These are phyloP conservation scores for Hipposideros armiger DNA, from an alignment of 2,113 vertebrate genomes.

Conservation along the genomic window DNA sequence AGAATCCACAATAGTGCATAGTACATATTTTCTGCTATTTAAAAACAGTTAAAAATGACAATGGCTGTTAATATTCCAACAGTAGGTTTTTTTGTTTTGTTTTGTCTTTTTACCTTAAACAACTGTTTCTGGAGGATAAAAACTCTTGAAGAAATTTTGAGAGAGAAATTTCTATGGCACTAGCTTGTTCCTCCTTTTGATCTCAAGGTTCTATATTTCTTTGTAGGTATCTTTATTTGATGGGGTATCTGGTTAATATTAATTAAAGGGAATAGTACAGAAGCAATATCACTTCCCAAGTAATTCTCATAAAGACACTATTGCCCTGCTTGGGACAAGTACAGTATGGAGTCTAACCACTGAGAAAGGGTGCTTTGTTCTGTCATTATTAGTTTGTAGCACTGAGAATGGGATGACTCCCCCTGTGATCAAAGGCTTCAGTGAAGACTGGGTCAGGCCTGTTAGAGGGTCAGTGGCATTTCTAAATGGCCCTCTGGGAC, in stretches of 20 bases:
- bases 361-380: background rate
- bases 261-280: background rate
- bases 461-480: too few species aligned
- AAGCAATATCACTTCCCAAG: background rate
- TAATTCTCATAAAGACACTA: background rate
- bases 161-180: background rate
- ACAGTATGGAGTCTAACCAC: background rate
- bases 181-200: background rate
- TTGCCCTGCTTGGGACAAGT: background rate
- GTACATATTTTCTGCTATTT: background rate
- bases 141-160: background rate
- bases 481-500: background rate
- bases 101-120: background rate
- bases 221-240: background rate
- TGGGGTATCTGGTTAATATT: background rate
- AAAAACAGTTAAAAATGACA: background rate
- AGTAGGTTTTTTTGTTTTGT: background rate
- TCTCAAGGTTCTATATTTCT: slow-evolving; percentile 14
- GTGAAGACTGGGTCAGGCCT: background rate
- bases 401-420: background rate
- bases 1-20: background rate
- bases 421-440: background rate
- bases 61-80: background rate
- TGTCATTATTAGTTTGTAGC: background rate
- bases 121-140: slow-evolving; percentile 5